Evolutionary conservation across 1,140 invertebrate genomes (phyloP).

Genomic region (Drosophila serrata): DNA sequence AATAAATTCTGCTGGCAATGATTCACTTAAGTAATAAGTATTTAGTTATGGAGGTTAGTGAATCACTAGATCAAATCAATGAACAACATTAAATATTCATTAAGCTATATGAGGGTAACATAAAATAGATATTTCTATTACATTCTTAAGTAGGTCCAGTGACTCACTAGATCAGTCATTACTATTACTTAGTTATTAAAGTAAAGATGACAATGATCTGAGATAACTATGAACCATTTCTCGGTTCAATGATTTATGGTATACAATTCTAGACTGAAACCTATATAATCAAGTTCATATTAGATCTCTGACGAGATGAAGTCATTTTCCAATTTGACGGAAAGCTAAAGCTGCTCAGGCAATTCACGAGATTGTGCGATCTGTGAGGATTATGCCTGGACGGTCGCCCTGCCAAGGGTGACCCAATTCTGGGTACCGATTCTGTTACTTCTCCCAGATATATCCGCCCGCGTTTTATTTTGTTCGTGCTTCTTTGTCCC

Average conservation of each 20-base stretch:
- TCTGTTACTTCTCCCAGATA: conserved; percentile 9
- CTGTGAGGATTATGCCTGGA: background rate
- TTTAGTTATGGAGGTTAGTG: conserved; percentile 1
- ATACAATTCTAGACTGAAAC: background rate
- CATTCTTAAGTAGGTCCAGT: background rate
- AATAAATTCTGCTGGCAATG: conserved; percentile 3
- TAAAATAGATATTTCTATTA: background rate
- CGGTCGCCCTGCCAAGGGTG: background rate
- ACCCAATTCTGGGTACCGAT: conserved; percentile 7
- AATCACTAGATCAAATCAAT: conserved; percentile 5
- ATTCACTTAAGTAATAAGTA: conserved; percentile 8
- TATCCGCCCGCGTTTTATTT: conserved; percentile 12
- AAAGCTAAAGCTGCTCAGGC: background rate
- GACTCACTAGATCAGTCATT: background rate
- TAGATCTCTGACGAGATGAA: background rate
- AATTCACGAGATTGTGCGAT: background rate
- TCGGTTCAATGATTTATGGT: background rate
- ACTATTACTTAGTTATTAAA: background rate
- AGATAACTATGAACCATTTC: background rate
- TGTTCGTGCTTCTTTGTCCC: conserved; percentile 13
- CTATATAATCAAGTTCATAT: background rate
- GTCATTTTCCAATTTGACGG: background rate
- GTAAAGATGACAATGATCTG: background rate
- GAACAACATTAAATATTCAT: conserved; percentile 5
- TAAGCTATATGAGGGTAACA: background rate